phyloP scores from a whole-genome alignment of 2,797 vertebrate species.

The Chaunax sp. region DNA sequence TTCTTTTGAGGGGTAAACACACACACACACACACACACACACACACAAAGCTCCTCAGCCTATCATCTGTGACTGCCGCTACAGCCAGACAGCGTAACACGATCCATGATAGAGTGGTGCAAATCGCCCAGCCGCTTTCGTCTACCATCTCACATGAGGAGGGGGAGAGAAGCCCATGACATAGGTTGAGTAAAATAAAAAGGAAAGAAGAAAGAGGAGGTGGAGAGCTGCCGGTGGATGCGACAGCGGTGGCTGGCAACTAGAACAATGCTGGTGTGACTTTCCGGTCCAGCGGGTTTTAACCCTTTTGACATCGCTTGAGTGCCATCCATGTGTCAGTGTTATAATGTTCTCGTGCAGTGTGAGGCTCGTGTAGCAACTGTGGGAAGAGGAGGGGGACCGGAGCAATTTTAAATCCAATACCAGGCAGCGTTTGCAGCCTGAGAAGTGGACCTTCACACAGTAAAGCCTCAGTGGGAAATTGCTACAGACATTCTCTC shows the following conservation, averaged over 20 bases:
- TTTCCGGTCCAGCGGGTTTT: constrained; percentile 78
- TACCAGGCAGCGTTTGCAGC: constrained; percentile 73
- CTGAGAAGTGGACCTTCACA: constrained; percentile 78
- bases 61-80: constrained; percentile 87
- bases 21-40: constrained; percentile 67
- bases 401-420: constrained; percentile 68
- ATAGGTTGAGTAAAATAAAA: constrained; percentile 76
- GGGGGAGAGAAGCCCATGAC: constrained; percentile 70
- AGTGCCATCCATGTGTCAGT: constrained; percentile 74
- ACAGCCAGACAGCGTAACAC: constrained; percentile 87
- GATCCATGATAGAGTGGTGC: constrained; percentile 87
- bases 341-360: constrained; percentile 52
- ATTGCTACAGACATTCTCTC: constrained; percentile 58
- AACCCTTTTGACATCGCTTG: constrained; percentile 79
- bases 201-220: constrained; percentile 47
- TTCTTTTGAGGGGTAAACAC: constrained; percentile 75
- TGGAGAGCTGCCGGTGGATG: constrained; percentile 72
- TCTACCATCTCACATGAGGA: constrained; percentile 81
- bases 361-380: constrained; percentile 61
- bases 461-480: constrained; percentile 74
- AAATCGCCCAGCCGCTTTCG: constrained; percentile 82
- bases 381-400: constrained; percentile 69
- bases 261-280: constrained; percentile 78
- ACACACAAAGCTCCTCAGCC: constrained; percentile 86
- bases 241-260: constrained; percentile 74